Conservation (phyloP, 2,113 vertebrate genomes). For the Phrynocephalus versicolor region DNA sequence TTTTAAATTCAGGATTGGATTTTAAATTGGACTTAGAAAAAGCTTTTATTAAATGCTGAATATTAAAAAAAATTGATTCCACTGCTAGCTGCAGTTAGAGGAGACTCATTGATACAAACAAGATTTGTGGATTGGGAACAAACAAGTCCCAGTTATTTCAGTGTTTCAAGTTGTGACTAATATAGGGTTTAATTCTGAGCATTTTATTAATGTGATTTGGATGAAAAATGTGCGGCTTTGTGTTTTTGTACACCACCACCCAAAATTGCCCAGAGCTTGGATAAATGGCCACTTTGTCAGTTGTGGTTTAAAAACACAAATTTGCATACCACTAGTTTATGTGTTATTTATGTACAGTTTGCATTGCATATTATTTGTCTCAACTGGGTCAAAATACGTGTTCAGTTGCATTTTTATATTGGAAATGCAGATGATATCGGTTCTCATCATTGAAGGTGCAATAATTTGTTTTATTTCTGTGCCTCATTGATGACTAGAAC, state of each 20-base stretch:
- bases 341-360: slow-evolving; percentile 45
- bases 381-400: neutral
- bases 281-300: too few relatives aligned
- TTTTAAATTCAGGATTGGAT: neutral
- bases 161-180: neutral
- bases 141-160: too few relatives aligned
- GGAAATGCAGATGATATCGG: slow-evolving; percentile 43
- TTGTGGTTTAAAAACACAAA: too few relatives aligned
- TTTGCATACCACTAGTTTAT: slow-evolving; percentile 34
- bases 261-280: too few relatives aligned
- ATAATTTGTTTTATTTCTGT: slow-evolving; percentile 51
- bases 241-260: too few relatives aligned
- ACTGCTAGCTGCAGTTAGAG: too few relatives aligned
- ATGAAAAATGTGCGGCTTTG: too few relatives aligned
- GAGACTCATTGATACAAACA: too few relatives aligned
- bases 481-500: slow-evolving; percentile 65
- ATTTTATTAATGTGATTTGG: neutral
- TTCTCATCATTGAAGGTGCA: neutral
- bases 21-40: slow-evolving; percentile 24
- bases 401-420: slow-evolving; percentile 49
- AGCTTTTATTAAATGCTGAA: slow-evolving; percentile 6
- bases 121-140: too few relatives aligned
- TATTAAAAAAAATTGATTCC: neutral
- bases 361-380: slow-evolving; percentile 55
- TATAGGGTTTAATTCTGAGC: slow-evolving; percentile 2